phyloP scores from a whole-genome alignment of 2,888 invertebrate species.

The Drosophila stalkeri region DNA sequence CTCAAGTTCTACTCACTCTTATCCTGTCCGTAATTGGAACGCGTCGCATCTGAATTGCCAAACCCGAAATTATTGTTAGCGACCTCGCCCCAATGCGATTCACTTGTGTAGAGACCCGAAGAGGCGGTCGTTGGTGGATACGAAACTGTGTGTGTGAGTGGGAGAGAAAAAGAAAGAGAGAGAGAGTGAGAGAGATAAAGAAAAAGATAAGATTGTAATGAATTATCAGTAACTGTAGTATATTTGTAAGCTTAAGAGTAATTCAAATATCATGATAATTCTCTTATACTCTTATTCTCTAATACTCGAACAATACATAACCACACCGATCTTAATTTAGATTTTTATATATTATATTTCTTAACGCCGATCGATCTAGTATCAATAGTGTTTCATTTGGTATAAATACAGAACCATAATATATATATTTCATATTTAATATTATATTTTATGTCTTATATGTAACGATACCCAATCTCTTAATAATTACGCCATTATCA shows the following conservation, averaged over 20 bases:
- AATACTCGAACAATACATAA: too few species aligned
- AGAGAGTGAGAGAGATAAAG: neutral
- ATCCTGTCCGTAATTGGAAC: constrained; percentile 74
- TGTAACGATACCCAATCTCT: neutral
- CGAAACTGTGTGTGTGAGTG: constrained; percentile 70
- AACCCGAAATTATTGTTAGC: constrained; percentile 63
- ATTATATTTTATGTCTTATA: neutral
- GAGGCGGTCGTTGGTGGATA: constrained; percentile 83
- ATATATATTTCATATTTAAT: too few species aligned
- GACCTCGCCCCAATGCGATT: constrained; percentile 78
- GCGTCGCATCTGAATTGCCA: constrained; percentile 74
- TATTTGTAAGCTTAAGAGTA: neutral
- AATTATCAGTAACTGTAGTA: neutral
- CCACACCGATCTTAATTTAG: too few species aligned
- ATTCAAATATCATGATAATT: too few species aligned
- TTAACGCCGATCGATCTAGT: too few species aligned
- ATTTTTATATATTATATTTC: too few species aligned
- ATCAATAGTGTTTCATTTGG: neutral
- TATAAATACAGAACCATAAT: too few species aligned
- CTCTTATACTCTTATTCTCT: too few species aligned
- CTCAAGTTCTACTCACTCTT: constrained; percentile 80
- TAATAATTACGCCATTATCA: neutral
- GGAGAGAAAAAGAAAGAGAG: neutral
- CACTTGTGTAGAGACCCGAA: constrained; percentile 78
- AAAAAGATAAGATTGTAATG: neutral